Base-by-base conservation (phyloP, 2,888 invertebrate genomes). In the Aproaerema taeniolella region DNA sequence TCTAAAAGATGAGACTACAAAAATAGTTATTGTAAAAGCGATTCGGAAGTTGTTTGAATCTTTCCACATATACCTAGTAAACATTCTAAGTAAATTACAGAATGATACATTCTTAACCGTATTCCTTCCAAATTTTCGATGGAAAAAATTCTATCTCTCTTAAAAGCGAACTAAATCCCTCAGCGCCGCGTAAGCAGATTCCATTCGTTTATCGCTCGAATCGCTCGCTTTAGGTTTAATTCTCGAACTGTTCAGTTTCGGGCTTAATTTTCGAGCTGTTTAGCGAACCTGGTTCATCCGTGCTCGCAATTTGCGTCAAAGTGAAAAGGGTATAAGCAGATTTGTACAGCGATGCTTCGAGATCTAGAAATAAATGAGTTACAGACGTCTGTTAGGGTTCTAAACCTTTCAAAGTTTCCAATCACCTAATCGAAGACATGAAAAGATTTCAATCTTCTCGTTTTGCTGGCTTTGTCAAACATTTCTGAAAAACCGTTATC, bases 231-330 rank as follows among this genome's bases (percentile, higher is more conserved):
- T 46, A 52, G 58, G 68, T 67, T 68, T 67, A 67, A 68, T 67
- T 67, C 61, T 61, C 53, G 55, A 62, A 60, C 61, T 65, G 70
- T 61, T 55, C 59, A 58, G 55, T 62, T 59, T 52, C 47, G 53
- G 58, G 68, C 67, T 68, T 67, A 67, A 68, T 67, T 67, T 62
- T 61, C 53, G 55, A 62, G 61, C 61, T 65, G 70, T 62, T 71
- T 62, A 65, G 63, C 55, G 52, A 53, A 50, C 52, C 54, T 58
- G 61, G 61, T 56, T 62, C 5, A 6, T 9, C 5, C 8, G 8
- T 20, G 20, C 26, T 35, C 28, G 29, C 37, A 38, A 36, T 17
- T 41, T 37, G 37, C 35, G 45, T 51, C 46, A 49, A 52, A 52
- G 45, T 31, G 39, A 49, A 49, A 49, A 47, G 44, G 46, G 35